phyloP scores from a whole-genome alignment of 2,797 vertebrate species.

The Thalassophryne amazonica region DNA sequence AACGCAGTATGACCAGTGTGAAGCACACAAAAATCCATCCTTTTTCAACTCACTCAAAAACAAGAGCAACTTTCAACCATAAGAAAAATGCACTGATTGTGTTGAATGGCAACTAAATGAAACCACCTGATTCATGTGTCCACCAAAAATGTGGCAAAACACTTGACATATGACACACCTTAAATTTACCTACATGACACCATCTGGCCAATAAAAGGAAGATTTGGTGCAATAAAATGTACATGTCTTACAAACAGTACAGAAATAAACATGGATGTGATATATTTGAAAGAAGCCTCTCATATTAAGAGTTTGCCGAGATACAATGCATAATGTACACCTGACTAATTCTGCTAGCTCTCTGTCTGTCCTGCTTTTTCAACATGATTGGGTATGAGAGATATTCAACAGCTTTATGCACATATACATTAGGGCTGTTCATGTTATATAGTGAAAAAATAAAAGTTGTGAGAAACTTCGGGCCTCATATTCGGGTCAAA shows the following conservation, averaged over 20 bases:
- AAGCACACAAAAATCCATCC: background rate
- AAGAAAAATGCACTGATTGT: no score
- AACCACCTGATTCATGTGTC: background rate
- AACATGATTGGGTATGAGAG: no score
- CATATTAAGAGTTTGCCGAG: no score
- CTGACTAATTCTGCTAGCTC: no score
- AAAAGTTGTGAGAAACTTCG: no score
- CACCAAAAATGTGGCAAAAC: background rate
- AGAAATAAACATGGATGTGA: background rate
- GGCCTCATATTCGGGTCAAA: no score
- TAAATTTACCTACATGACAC: background rate
- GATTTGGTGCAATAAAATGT: background rate
- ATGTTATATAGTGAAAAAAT: no score
- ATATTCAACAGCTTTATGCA: no score
- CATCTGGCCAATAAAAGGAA: background rate
- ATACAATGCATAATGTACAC: no score
- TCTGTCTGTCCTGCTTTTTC: no score
- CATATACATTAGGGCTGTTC: no score
- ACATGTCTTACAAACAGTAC: background rate
- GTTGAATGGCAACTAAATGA: no score
- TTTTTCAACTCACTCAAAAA: background rate
- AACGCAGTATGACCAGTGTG: conserved; percentile 83
- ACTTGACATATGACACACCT: background rate
- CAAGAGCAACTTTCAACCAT: background rate
- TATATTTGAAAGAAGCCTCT: background rate